These are phyloP conservation scores for Fragum fragum DNA, from an alignment of 2,888 invertebrate genomes.

Conservation along the genomic window DNA sequence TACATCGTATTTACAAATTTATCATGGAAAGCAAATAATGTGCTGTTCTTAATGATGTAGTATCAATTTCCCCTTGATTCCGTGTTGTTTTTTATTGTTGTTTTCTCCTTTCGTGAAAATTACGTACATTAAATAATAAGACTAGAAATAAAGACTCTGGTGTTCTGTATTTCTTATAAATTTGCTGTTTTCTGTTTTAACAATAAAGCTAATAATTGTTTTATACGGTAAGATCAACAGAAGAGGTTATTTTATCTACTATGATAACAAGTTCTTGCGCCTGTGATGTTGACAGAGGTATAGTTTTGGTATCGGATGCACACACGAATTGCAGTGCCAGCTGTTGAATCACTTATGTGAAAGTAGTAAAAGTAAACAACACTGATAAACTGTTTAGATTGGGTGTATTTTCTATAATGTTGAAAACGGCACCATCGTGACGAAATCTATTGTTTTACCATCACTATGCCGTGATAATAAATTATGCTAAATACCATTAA, in stretches of 20 bases:
- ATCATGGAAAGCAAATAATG: too few relatives aligned
- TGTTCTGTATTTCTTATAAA: neutral
- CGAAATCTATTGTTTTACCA: neutral
- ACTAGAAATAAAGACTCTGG: too few relatives aligned
- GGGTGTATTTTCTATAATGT: neutral
- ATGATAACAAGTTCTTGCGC: neutral
- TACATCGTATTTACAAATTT: too few relatives aligned
- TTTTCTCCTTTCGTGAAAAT: too few relatives aligned
- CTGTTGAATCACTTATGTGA: neutral
- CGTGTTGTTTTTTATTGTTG: too few relatives aligned
- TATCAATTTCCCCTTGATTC: too few relatives aligned
- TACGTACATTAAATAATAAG: too few relatives aligned
- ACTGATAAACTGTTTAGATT: neutral
- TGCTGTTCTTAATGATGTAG: too few relatives aligned
- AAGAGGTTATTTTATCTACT: neutral
- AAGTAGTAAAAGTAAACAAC: conserved; percentile 8
- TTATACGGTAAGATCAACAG: neutral
- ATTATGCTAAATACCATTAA: too few relatives aligned
- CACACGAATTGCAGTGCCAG: neutral
- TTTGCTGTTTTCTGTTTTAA: too few relatives aligned
- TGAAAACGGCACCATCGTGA: neutral
- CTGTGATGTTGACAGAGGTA: neutral
- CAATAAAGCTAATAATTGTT: too few relatives aligned
- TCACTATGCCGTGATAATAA: neutral
- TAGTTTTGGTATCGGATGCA: neutral